Evolutionary conservation across 2,113 vertebrate species (phyloP).

Genomic region (Thalassoma bifasciatum): DNA sequence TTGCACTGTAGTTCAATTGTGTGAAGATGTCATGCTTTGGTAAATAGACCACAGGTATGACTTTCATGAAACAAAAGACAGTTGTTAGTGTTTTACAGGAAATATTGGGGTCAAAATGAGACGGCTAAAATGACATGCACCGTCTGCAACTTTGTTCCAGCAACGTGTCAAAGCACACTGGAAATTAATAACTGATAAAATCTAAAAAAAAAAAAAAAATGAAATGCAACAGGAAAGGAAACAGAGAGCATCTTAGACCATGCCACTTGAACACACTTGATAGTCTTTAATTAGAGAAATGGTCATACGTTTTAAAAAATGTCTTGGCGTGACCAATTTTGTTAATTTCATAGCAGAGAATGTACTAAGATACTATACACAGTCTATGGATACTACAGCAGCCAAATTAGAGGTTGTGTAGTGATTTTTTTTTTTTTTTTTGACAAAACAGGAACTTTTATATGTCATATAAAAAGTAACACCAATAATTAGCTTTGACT

Average conservation of each 20-base stretch:
- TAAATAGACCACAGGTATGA: constrained; percentile 44
- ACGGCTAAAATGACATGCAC: constrained; percentile 13
- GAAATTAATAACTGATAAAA: constrained; percentile 39
- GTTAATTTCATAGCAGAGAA: not conserved
- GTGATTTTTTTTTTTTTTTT: not conserved
- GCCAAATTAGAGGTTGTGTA: not conserved
- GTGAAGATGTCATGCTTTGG: constrained; percentile 47
- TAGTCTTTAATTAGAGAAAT: not conserved
- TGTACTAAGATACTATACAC: not conserved
- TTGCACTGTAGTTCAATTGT: constrained; percentile 50
- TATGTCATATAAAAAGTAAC: not conserved
- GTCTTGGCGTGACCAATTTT: not conserved
- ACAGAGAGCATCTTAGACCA: not conserved
- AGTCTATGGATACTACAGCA: too few species aligned
- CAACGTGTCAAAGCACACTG: constrained; percentile 24
- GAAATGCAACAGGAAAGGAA: constrained; percentile 21
- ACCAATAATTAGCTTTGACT: not conserved
- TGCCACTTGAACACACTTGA: not conserved
- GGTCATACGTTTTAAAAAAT: constrained; percentile 6
- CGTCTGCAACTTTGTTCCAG: not conserved
- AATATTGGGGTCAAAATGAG: constrained; percentile 37
- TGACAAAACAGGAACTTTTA: too few species aligned
- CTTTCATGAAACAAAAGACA: constrained; percentile 17
- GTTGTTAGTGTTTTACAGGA: constrained; percentile 45
- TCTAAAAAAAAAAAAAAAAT: constrained; percentile 21